Evolutionary conservation across 2,888 invertebrate genomes (phyloP).

Genomic region (Trichopoda pennipes): DNA sequence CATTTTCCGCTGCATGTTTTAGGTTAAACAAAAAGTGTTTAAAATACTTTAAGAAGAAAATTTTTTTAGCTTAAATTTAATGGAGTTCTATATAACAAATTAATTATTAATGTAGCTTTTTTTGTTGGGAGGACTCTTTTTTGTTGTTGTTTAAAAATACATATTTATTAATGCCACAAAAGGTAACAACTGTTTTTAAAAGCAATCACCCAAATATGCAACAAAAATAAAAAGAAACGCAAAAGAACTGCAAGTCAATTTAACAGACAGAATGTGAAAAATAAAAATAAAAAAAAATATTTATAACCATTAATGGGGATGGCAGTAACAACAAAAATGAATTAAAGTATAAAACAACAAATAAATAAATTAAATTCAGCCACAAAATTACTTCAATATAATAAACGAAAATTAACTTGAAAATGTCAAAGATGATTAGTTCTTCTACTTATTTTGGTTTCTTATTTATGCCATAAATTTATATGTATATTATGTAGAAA

Average conservation of each 20-base stretch:
- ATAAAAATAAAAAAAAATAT: background rate
- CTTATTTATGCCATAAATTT: slow-evolving; percentile 56
- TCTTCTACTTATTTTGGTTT: slow-evolving; percentile 58
- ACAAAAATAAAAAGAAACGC: slow-evolving; percentile 4
- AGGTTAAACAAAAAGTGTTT: background rate
- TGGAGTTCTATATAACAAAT: slow-evolving; percentile 47
- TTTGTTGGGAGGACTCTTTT: background rate
- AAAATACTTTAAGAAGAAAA: background rate
- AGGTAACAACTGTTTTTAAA: slow-evolving; percentile 62
- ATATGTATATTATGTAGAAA: slow-evolving; percentile 3
- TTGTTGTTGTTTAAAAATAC: slow-evolving; percentile 5
- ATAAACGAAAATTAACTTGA: slow-evolving; percentile 66
- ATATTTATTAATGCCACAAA: slow-evolving; percentile 60
- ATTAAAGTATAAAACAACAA: slow-evolving; percentile 6
- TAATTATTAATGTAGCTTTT: slow-evolving; percentile 42
- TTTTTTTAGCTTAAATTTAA: background rate
- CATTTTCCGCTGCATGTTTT: background rate
- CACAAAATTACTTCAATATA: slow-evolving; percentile 49
- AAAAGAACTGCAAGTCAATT: slow-evolving; percentile 10
- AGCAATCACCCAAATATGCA: slow-evolving; percentile 59
- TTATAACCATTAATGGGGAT: slow-evolving; percentile 44
- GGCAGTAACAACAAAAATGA: background rate
- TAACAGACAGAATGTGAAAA: slow-evolving; percentile 5
- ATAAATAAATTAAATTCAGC: slow-evolving; percentile 20
- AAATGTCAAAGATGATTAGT: slow-evolving; percentile 69